phyloP scores from a whole-genome alignment of 1,140 invertebrate genomes.

The Zaprionus tsacasi region DNA sequence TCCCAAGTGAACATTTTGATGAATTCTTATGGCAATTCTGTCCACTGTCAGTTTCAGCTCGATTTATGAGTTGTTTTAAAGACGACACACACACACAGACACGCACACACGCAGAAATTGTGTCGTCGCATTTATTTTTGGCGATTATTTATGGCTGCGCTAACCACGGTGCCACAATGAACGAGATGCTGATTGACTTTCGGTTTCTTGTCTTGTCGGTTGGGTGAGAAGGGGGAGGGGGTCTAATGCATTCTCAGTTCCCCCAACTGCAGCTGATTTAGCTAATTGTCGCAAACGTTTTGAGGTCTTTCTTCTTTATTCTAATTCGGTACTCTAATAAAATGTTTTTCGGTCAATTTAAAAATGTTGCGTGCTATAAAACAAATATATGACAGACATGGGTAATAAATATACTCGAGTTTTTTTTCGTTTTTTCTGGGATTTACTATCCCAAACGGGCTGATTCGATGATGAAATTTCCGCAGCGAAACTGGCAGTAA shows the following conservation, averaged over 20 bases:
- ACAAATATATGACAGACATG: conserved; percentile 74
- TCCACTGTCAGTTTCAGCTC: conserved; percentile 32
- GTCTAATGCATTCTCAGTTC: neutral
- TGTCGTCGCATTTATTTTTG: conserved; percentile 69
- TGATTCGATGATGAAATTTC: conserved; percentile 67
- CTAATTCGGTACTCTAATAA: conserved; percentile 67
- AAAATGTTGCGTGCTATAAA: conserved; percentile 75
- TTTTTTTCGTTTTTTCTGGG: conserved; percentile 30
- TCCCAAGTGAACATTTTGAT: conserved; percentile 45
- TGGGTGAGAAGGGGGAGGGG: too few relatives aligned
- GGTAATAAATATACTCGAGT: conserved; percentile 69
- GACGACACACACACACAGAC: conserved; percentile 43
- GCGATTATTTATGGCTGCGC: conserved; percentile 62
- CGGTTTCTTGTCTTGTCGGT: conserved; percentile 23
- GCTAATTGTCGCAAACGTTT: conserved; percentile 56
- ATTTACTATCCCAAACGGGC: conserved; percentile 34
- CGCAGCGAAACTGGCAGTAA: conserved; percentile 55
- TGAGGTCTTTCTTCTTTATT: conserved; percentile 42
- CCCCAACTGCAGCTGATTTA: conserved; percentile 32
- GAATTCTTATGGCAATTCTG: conserved; percentile 51
- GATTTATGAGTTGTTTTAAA: conserved; percentile 74
- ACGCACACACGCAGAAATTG: conserved; percentile 23
- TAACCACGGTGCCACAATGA: conserved; percentile 26
- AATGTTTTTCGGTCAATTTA: conserved; percentile 81
- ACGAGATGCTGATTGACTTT: conserved; percentile 26